phyloP scores from a whole-genome alignment of 2,888 invertebrate genomes.

The Alentia gelatinosa region DNA sequence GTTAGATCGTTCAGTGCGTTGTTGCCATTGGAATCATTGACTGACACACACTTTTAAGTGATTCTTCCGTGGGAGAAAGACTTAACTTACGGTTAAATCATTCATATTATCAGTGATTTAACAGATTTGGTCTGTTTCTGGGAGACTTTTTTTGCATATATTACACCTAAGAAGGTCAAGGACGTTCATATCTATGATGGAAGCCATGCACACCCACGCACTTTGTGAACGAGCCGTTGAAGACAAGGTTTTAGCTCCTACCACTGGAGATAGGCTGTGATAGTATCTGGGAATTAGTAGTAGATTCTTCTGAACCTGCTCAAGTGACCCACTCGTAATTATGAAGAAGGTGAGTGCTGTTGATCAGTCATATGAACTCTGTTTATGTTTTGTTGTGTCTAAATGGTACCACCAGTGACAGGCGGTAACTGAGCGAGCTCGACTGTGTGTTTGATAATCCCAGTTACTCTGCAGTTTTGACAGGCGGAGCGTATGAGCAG shows the following conservation, averaged over 20 bases:
- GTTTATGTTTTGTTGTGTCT: conserved; percentile 28
- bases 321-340: neutral
- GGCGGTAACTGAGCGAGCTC: neutral
- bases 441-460: neutral
- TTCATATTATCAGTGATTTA: neutral
- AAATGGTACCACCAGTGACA: conserved; percentile 7
- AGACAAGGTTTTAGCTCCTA: conserved; percentile 42
- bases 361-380: neutral
- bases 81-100: neutral
- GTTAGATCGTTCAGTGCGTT: conserved; percentile 2
- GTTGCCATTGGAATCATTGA: neutral
- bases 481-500: neutral
- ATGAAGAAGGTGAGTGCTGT: conserved; percentile 49
- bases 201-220: conserved; percentile 56
- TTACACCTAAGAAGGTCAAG: conserved; percentile 52
- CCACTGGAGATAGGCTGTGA: neutral
- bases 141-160: conserved; percentile 35
- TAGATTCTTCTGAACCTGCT: neutral
- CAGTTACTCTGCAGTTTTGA: neutral
- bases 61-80: neutral
- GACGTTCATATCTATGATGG: conserved; percentile 49
- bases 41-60: neutral
- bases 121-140: neutral
- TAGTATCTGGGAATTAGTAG: neutral
- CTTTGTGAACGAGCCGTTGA: conserved; percentile 46